These are phyloP conservation scores for Heteractis magnifica DNA, from an alignment of 92 coral and sea anemone species.

Conservation along the genomic window DNA sequence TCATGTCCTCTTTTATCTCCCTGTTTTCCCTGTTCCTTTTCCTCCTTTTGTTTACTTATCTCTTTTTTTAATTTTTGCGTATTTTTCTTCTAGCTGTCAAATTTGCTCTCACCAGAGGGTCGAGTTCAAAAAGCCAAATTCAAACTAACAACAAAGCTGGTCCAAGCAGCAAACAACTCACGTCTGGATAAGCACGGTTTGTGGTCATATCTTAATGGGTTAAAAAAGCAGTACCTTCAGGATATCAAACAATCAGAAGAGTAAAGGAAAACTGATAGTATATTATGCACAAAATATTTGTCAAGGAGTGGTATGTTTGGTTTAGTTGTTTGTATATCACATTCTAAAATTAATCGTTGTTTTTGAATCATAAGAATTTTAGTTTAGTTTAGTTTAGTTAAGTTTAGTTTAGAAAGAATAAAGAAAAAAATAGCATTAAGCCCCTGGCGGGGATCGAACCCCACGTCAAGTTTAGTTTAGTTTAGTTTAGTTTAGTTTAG, in stretches of 20 bases:
- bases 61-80: not conserved
- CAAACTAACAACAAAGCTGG: conserved; percentile 82
- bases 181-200: conserved; percentile 85
- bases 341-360: too few relatives aligned
- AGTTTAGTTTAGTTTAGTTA: too few relatives aligned
- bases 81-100: conserved; percentile 40
- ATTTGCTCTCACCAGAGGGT: conserved; percentile 72
- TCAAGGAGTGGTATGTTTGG: not conserved
- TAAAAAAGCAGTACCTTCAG: conserved; percentile 70
- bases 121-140: conserved; percentile 82
- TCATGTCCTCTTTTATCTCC: not conserved
- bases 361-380: too few relatives aligned
- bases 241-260: conserved; percentile 68
- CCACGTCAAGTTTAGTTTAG: too few relatives aligned
- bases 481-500: too few relatives aligned
- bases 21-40: not conserved
- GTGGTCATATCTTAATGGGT: conserved; percentile 72
- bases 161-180: conserved; percentile 92
- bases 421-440: too few relatives aligned
- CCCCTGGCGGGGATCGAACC: too few relatives aligned
- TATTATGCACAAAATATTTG: not conserved
- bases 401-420: too few relatives aligned
- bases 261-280: not conserved
- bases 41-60: not conserved
- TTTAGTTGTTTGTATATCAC: not conserved